Percentiles rank a stretch among this genome's conserved stretches.
Conservation (phyloP, 2,888 invertebrate species). For the Mesodorylaimus sp. region DNA sequence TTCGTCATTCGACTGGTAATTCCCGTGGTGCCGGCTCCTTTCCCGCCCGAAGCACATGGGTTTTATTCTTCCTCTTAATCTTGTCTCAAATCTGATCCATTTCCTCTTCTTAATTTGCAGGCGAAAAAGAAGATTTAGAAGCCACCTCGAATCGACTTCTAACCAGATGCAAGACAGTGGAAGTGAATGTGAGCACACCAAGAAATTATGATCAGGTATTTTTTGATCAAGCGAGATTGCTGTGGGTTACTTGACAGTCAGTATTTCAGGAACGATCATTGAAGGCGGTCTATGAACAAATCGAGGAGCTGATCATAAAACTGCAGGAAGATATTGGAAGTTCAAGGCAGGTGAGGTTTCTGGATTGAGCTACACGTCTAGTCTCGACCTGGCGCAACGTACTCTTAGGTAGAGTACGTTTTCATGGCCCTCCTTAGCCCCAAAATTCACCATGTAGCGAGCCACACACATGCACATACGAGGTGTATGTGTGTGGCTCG, state of each 20-base stretch:
- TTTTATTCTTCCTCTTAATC: no score
- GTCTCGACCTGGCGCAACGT: no score
- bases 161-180: constrained; percentile 31
- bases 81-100: no score
- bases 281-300: constrained; percentile 22
- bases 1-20: no score
- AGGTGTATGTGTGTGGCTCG: no score
- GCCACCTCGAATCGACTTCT: constrained; percentile 31
- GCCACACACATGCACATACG: no score
- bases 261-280: constrained; percentile 28
- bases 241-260: not conserved
- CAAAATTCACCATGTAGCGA: no score
- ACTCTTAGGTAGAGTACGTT: no score
- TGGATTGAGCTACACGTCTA: no score
- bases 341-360: constrained; percentile 5
- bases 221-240: not conserved
- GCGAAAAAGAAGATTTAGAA: constrained; percentile 33
- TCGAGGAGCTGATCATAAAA: constrained; percentile 24
- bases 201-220: constrained; percentile 26
- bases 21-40: no score
- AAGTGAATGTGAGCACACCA: constrained; percentile 29
- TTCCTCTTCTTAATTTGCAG: constrained; percentile 20
- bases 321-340: constrained; percentile 18
- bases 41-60: no score
- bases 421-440: no score